phyloP scores from a whole-genome alignment of 2,888 invertebrate species.

The Drosophila cognata region DNA sequence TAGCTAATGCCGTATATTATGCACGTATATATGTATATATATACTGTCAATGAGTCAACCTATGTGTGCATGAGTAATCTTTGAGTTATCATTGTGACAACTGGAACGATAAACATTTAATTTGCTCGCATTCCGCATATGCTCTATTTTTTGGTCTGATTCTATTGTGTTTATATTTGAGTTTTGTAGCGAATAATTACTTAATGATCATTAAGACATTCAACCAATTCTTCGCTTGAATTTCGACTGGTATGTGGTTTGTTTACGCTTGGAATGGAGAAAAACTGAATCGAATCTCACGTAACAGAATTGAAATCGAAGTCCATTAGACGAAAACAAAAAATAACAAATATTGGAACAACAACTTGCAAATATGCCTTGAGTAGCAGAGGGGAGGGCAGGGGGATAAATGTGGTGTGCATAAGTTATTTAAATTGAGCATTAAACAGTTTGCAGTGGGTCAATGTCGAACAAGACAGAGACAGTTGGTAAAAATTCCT shows the following conservation, averaged over 20 bases:
- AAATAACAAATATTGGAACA: conserved; percentile 22
- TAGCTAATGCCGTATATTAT: neutral
- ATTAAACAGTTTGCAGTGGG: conserved; percentile 24
- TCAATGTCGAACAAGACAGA: conserved; percentile 45
- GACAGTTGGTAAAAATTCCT: conserved; percentile 3
- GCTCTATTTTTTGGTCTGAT: neutral
- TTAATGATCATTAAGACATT: neutral
- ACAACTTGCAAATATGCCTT: conserved; percentile 12
- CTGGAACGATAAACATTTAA: conserved; percentile 29
- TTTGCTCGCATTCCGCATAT: conserved; percentile 1
- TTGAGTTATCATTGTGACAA: conserved; percentile 27
- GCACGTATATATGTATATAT: neutral
- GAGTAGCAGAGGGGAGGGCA: neutral
- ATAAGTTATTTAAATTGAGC: conserved; percentile 3
- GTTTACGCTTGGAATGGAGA: conserved; percentile 14
- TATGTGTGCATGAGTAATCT: neutral
- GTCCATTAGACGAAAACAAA: conserved; percentile 17
- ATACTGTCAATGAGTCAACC: neutral
- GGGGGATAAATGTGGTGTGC: neutral
- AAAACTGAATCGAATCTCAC: neutral
- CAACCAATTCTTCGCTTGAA: neutral
- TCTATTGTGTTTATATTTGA: conserved; percentile 15
- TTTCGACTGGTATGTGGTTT: conserved; percentile 15
- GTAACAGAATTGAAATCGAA: conserved; percentile 8
- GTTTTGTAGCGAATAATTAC: neutral